Evolutionary conservation across 2,888 invertebrate species (phyloP).

Genomic region (Eremobia ochroleuca): DNA sequence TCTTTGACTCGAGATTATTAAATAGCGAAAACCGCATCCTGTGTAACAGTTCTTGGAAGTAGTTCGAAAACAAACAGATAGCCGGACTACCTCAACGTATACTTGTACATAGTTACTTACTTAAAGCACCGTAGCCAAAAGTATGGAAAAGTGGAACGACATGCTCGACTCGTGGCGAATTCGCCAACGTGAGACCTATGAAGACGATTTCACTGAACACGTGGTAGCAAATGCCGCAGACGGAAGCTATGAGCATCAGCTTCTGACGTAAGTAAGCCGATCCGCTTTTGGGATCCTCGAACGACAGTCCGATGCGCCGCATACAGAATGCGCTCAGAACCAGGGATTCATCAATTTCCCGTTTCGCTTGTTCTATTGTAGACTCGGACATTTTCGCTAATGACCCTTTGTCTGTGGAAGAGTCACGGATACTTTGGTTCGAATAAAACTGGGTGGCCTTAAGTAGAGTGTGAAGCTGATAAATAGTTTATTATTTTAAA

Average conservation of each 20-base stretch:
- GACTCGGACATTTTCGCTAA: constrained; percentile 76
- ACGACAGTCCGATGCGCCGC: constrained; percentile 83
- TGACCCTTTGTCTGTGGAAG: constrained; percentile 63
- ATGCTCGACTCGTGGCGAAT: constrained; percentile 86
- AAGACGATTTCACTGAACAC: constrained; percentile 85
- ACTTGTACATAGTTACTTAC: constrained; percentile 77
- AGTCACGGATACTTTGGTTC: constrained; percentile 63
- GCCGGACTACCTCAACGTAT: constrained; percentile 59
- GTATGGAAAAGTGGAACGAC: constrained; percentile 88
- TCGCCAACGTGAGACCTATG: constrained; percentile 83
- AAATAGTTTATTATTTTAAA: constrained; percentile 69
- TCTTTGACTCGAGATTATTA: constrained; percentile 52
- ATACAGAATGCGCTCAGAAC: constrained; percentile 81
- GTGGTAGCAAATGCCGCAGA: constrained; percentile 83
- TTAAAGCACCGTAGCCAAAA: constrained; percentile 86
- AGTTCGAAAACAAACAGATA: constrained; percentile 48
- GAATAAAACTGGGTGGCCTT: constrained; percentile 67
- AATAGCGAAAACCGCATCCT: constrained; percentile 60
- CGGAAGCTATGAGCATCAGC: constrained; percentile 78
- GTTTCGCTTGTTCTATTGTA: constrained; percentile 77
- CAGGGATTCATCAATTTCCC: constrained; percentile 83
- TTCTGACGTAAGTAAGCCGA: constrained; percentile 76
- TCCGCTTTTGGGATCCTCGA: constrained; percentile 73
- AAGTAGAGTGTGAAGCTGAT: constrained; percentile 71
- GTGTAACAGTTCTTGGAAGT: constrained; percentile 59